These are phyloP conservation scores for Acrocephalus arundinaceus DNA, from an alignment of 2,113 vertebrate genomes.

Conservation along the genomic window DNA sequence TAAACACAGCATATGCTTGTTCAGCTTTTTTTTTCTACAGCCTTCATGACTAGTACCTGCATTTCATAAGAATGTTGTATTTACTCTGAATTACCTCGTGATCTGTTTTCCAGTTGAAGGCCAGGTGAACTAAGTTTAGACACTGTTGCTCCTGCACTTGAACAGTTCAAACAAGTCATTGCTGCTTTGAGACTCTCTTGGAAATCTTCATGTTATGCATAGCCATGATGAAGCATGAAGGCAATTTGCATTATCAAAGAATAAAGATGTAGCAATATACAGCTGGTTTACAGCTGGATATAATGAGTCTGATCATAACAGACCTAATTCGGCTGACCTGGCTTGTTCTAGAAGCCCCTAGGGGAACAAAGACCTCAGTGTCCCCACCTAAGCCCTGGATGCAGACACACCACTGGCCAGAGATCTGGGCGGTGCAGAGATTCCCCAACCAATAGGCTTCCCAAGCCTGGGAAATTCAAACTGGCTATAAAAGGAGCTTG, in stretches of 20 bases:
- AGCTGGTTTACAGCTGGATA: no score
- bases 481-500: no score
- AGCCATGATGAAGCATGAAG: not conserved
- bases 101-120: not conserved
- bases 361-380: no score
- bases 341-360: no score
- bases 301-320: no score
- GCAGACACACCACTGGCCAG: no score
- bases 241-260: not conserved
- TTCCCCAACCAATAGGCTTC: no score
- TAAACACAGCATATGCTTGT: not conserved
- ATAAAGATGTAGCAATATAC: not conserved
- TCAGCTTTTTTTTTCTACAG: not conserved
- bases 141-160: not conserved
- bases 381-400: no score
- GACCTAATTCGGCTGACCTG: no score
- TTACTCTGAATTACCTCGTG: not conserved
- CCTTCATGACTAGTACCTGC: not conserved
- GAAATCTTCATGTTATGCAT: not conserved
- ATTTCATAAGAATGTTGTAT: not conserved
- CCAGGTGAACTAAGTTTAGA: not conserved
- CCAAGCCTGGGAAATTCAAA: no score
- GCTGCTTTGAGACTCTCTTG: not conserved
- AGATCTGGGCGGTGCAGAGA: no score
- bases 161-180: not conserved